Evolutionary conservation across 2,113 vertebrate genomes (phyloP), one percentile per base, ranked within the genome.

Genomic region (Rhinopomastus cyanomelas): DNA sequence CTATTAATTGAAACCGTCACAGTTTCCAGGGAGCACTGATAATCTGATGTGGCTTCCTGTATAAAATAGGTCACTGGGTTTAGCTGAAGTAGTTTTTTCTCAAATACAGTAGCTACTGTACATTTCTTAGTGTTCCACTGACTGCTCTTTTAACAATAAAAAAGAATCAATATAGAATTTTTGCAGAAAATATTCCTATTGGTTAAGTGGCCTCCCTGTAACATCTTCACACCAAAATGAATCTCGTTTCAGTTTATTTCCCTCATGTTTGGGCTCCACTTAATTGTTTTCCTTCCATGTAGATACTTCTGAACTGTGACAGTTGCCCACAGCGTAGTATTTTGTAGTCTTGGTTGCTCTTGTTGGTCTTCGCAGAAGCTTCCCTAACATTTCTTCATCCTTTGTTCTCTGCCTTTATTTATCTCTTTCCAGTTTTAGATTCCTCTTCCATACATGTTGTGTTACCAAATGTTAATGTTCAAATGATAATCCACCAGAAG

Each of bases 31-130:
- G 42, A 88, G 64, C 0, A 1, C 37, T 85, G 52, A 56, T 85
- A 90, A 87, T 80, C 79, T 87, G 37, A 64, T 0, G 0, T 90
- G 81, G 15, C 64, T 90, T 85, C 48, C 56, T 60, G 6, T 73
- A 32, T 29, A 77, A 89, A 92, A 80, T 56, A 77, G 79, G 75
- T 87, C 71, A 89, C 19, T 92, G 51, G 44, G 52, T 90, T 93
- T 91, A 71, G 37, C 48, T 80, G 56, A 85, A 92, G 48, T 90
- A 59, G 57, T 88, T 77, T n/a, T 81, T 69, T 69, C 22, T 88
- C 30, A 73, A 61, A 80, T 73, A 44, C 15, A 3, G 3, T 73
- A 66, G 46, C 46, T 30, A 29, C 53, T 79, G 12, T 53, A 53
- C 30, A 61, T 6, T 5, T 5, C 75, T 51, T 68, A 61, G 46